Evolutionary conservation across 2,888 invertebrate species (phyloP).

Genomic region (Scaptodrosophila latifasciaeformis): DNA sequence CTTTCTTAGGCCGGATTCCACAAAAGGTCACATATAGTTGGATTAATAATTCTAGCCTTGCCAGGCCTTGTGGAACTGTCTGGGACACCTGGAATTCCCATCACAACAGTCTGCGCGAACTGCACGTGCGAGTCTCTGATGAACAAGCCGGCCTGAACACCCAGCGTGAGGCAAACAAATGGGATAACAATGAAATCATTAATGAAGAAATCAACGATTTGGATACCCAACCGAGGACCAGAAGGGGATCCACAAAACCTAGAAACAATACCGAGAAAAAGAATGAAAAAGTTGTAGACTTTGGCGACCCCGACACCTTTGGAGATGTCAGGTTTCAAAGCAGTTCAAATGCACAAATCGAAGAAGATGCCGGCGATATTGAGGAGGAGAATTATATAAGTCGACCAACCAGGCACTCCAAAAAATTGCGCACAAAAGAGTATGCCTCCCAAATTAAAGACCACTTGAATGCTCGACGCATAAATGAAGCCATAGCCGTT

Average conservation of each 20-base stretch:
- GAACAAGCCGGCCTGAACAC: conserved; percentile 54
- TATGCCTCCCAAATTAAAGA: conserved; percentile 84
- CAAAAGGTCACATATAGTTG: not conserved
- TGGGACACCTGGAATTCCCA: too few species aligned
- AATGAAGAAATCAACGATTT: conserved; percentile 4
- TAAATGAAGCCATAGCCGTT: conserved; percentile 86
- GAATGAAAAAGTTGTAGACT: conserved; percentile 5
- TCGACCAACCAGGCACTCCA: conserved; percentile 76
- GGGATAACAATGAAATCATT: conserved; percentile 8
- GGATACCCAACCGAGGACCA: not conserved
- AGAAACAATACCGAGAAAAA: not conserved
- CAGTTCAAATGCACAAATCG: not conserved
- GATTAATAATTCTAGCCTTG: not conserved
- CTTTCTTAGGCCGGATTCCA: conserved; percentile 23
- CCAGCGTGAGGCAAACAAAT: conserved; percentile 46
- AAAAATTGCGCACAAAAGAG: conserved; percentile 79
- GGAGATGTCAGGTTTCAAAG: conserved; percentile 45
- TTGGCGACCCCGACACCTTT: conserved; percentile 61
- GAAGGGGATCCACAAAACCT: not conserved
- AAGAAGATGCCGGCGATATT: conserved; percentile 77
- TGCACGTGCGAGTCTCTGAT: conserved; percentile 64
- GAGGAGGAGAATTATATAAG: conserved; percentile 79
- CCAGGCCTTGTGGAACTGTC: not conserved
- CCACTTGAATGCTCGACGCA: conserved; percentile 79
- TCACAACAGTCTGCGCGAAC: too few species aligned